These are phyloP conservation scores for Enoplolaimus lenunculus DNA, from an alignment of 2,888 invertebrate species.

Conservation along the genomic window DNA sequence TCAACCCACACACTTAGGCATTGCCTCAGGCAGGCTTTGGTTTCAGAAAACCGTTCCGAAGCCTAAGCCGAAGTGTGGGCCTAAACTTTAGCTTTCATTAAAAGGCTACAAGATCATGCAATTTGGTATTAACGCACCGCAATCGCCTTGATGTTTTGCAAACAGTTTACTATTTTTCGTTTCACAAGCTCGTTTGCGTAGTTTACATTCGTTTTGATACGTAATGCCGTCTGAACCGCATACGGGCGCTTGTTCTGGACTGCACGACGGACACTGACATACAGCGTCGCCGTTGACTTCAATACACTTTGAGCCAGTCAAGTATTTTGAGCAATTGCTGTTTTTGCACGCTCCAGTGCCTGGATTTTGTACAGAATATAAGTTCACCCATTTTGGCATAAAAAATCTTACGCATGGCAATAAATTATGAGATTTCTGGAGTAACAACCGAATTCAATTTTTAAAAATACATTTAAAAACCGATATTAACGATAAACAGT, in stretches of 20 bases:
- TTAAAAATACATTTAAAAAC: no score
- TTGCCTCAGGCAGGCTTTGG: no score
- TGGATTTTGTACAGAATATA: no score
- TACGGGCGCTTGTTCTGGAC: conserved; percentile 59
- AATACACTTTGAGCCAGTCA: conserved; percentile 64
- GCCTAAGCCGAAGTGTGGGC: not conserved
- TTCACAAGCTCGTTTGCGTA: conserved; percentile 61
- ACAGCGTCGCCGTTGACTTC: conserved; percentile 66
- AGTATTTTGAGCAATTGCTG: no score
- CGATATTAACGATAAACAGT: no score
- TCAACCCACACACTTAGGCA: no score
- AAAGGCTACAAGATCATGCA: not conserved
- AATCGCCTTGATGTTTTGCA: conserved; percentile 64
- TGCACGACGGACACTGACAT: conserved; percentile 71
- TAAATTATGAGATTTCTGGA: no score
- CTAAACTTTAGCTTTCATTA: not conserved
- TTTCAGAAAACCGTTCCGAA: not conserved
- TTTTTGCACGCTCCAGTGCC: no score
- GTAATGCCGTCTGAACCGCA: conserved; percentile 47
- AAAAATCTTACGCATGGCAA: no score
- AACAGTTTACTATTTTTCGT: conserved; percentile 55
- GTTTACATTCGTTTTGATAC: conserved; percentile 61
- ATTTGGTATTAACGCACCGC: conserved; percentile 60
- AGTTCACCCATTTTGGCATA: no score
- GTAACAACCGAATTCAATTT: no score